These are phyloP conservation scores for Tortricodes alternella DNA, from an alignment of 2,888 invertebrate species.

Conservation along the genomic window DNA sequence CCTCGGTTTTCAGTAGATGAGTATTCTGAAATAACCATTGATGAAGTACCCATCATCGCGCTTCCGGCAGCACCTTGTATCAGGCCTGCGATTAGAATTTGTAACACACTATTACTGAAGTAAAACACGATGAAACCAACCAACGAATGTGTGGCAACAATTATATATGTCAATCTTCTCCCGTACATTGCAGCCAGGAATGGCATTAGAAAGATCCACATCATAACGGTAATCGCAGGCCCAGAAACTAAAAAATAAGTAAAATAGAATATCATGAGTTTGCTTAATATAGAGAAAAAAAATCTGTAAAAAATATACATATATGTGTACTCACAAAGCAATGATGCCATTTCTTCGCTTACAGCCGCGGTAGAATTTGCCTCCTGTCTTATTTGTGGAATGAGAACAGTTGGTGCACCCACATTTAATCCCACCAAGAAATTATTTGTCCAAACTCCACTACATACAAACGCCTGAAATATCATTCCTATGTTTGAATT, in stretches of 20 bases:
- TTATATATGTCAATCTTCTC: neutral
- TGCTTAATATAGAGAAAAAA: too few species aligned
- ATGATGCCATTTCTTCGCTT: neutral
- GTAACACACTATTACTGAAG: neutral
- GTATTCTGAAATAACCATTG: neutral
- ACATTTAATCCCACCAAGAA: neutral
- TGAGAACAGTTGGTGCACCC: neutral
- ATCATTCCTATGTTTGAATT: too few species aligned
- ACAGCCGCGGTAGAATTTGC: neutral
- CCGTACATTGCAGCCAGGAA: neutral
- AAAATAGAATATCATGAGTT: neutral
- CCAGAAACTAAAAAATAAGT: neutral
- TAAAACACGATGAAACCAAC: neutral
- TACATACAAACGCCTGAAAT: neutral
- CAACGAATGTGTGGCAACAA: neutral
- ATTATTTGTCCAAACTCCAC: neutral
- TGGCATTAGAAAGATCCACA: neutral
- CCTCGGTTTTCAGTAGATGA: neutral
- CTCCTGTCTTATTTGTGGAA: neutral
- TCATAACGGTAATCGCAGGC: neutral
- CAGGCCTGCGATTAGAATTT: neutral
- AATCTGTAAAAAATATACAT: too few species aligned
- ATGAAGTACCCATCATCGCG: neutral
- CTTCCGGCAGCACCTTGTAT: neutral
- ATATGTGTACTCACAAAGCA: neutral